A percentile compares a stretch with the other conserved stretches of the same genome.
Evolutionary conservation across 2,888 invertebrate genomes (phyloP).

Genomic region (Stenodera caucasica): DNA sequence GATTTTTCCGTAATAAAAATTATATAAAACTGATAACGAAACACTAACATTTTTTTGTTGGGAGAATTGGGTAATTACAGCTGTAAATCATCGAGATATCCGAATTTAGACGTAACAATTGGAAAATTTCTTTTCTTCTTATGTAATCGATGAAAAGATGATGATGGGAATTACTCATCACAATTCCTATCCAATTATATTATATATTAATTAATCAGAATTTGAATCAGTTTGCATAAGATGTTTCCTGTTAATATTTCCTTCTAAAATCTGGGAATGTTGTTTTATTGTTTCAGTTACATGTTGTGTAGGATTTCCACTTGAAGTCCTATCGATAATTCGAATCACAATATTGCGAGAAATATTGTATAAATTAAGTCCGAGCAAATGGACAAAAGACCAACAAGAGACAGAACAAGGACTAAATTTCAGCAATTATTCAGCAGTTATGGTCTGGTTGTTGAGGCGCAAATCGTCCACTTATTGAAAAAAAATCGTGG

Average conservation of each 20-base stretch:
- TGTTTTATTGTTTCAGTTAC: not conserved
- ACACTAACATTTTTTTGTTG: too few species aligned
- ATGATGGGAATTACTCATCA: not conserved
- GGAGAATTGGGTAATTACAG: not conserved
- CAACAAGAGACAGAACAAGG: too few species aligned
- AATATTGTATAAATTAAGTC: too few species aligned
- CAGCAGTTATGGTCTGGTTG: too few species aligned
- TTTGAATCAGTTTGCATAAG: not conserved
- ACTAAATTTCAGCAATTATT: too few species aligned
- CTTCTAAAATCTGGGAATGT: not conserved
- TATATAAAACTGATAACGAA: too few species aligned
- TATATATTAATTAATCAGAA: not conserved
- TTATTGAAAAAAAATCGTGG: too few species aligned
- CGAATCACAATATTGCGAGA: not conserved
- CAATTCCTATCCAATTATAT: not conserved
- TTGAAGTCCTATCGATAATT: not conserved
- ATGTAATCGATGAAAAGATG: not conserved
- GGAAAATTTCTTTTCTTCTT: not conserved
- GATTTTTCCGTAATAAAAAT: too few species aligned
- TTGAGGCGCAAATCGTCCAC: too few species aligned
- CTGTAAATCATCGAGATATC: not conserved
- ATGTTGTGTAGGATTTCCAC: not conserved
- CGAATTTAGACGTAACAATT: not conserved
- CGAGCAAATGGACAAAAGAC: too few species aligned
- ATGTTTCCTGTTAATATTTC: not conserved